Evolutionary conservation across 2,797 vertebrate genomes (phyloP).

Genomic region (Somateria mollissima): DNA sequence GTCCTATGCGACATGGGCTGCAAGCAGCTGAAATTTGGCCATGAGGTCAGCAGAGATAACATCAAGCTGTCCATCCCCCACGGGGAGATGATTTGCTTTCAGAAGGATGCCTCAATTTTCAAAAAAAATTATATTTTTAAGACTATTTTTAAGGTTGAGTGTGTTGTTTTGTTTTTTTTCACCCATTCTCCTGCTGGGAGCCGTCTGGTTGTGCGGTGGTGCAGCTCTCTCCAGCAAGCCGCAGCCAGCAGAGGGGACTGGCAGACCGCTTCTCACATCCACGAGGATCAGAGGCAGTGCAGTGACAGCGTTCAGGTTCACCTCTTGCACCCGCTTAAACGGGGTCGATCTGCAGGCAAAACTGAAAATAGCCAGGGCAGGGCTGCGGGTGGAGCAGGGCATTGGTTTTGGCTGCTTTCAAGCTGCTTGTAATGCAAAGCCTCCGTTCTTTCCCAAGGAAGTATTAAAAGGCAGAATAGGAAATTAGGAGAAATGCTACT

Average conservation of each 20-base stretch:
- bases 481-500: background rate
- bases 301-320: background rate
- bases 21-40: background rate
- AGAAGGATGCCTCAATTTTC: background rate
- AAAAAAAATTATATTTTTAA: background rate
- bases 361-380: background rate
- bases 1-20: rapidly evolving
- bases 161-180: background rate
- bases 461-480: background rate
- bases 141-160: background rate
- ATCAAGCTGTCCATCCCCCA: rapidly evolving
- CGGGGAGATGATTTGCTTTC: background rate
- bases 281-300: rapidly evolving
- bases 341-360: background rate
- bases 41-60: background rate
- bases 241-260: slow-evolving; percentile 66
- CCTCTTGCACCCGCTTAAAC: background rate
- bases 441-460: background rate
- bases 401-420: background rate
- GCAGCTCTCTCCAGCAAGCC: background rate
- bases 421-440: background rate
- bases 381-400: background rate
- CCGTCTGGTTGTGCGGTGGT: rapidly evolving
- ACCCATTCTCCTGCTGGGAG: background rate
- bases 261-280: background rate